A percentile compares a stretch with the other conserved stretches of the same genome.
phyloP scores from a whole-genome alignment of 2,113 vertebrate species.

The Anoplopoma fimbria region DNA sequence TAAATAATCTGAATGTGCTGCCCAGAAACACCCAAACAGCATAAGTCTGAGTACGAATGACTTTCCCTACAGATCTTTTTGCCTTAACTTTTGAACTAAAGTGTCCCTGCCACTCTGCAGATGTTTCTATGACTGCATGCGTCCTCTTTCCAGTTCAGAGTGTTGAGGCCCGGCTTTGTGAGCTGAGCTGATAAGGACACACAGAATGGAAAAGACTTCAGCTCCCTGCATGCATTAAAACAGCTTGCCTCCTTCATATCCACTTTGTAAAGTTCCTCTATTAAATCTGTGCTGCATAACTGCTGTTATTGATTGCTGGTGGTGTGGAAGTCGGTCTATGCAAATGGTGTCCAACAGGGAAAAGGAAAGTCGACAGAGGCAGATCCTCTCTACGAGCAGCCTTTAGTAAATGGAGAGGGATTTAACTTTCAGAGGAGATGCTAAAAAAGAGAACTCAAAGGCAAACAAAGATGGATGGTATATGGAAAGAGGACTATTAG shows the following conservation, averaged over 20 bases:
- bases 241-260: slow-evolving; percentile 22
- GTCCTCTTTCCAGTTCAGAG: slow-evolving; percentile 45
- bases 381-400: not conserved
- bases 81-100: not conserved
- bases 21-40: not conserved
- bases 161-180: slow-evolving; percentile 62
- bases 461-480: not conserved
- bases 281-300: slow-evolving; percentile 16
- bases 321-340: slow-evolving; percentile 35
- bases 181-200: slow-evolving; percentile 64
- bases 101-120: not conserved
- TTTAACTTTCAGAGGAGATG: slow-evolving; percentile 40
- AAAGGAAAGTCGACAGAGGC: slow-evolving; percentile 64
- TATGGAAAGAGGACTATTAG: not conserved
- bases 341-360: slow-evolving; percentile 46
- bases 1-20: not conserved
- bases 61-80: not conserved
- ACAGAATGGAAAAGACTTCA: slow-evolving; percentile 40
- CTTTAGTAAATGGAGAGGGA: slow-evolving; percentile 11
- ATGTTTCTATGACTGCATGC: not conserved
- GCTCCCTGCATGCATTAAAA: slow-evolving; percentile 15
- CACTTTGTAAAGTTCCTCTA: slow-evolving; percentile 27
- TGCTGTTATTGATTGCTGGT: slow-evolving; percentile 22
- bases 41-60: not conserved
- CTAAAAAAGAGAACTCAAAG: slow-evolving; percentile 10